phyloP scores from a whole-genome alignment of 2,888 invertebrate genomes.

The Rhopalosiphum nymphaeae region DNA sequence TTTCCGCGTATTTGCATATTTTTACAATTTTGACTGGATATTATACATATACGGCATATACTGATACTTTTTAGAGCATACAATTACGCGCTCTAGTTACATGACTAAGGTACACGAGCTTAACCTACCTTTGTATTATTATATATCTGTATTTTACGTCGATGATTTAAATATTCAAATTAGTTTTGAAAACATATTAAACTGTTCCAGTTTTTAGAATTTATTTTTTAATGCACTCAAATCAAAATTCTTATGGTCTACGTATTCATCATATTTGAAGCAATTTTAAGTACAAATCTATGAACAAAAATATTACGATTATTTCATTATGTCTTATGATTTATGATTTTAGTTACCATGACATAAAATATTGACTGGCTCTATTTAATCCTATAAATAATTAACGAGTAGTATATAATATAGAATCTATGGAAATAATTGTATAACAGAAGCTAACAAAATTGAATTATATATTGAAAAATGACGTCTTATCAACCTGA shows the following conservation, averaged over 20 bases:
- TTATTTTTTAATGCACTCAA: background rate
- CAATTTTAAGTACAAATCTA: background rate
- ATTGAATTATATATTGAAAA: background rate
- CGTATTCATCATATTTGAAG: background rate
- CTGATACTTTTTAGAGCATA: too few species aligned
- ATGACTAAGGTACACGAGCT: background rate
- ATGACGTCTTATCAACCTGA: slow-evolving; percentile 15
- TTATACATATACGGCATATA: too few species aligned
- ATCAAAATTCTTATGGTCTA: background rate
- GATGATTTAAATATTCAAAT: too few species aligned
- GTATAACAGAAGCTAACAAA: background rate
- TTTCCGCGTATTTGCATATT: too few species aligned
- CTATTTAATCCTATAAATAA: background rate
- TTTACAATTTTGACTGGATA: too few species aligned
- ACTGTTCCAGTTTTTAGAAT: background rate
- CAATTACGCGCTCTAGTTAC: too few species aligned
- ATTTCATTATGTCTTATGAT: background rate
- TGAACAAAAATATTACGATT: background rate
- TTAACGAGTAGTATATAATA: background rate
- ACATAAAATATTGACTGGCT: background rate
- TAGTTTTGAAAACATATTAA: background rate
- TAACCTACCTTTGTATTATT: background rate
- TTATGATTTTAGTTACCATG: background rate
- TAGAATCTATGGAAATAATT: background rate
- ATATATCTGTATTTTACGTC: background rate